Evolutionary conservation across 2,113 vertebrate genomes (phyloP).

Genomic region (Catharus minimus): DNA sequence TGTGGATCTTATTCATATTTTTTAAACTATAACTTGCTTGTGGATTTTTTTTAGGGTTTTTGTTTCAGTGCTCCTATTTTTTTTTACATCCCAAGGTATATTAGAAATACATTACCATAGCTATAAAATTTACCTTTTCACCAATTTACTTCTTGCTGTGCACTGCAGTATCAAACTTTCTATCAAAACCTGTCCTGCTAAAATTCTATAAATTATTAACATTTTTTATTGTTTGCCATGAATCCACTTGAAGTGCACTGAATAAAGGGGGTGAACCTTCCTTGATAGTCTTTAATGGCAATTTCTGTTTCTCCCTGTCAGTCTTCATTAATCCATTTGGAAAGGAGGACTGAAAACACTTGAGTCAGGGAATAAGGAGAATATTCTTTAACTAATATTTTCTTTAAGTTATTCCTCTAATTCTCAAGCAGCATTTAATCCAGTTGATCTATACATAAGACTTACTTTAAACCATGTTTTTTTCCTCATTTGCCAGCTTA

Average conservation of each 20-base stretch:
- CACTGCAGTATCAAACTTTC: background rate
- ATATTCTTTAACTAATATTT: background rate
- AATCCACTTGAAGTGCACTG: background rate
- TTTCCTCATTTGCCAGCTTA: background rate
- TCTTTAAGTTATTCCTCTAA: background rate
- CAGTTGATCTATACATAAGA: background rate
- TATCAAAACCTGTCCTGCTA: background rate
- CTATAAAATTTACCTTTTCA: background rate
- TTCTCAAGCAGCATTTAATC: constrained; percentile 32
- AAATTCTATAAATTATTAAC: background rate
- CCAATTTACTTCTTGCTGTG: background rate
- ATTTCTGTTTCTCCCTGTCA: background rate
- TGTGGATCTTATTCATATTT: background rate
- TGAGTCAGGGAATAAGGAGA: background rate
- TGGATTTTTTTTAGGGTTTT: background rate
- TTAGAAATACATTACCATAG: background rate
- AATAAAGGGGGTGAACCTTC: background rate
- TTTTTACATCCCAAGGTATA: background rate
- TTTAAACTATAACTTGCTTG: background rate
- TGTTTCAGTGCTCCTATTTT: background rate
- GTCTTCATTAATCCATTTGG: background rate
- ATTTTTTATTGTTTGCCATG: background rate
- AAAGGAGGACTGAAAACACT: background rate
- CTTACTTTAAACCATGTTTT: background rate
- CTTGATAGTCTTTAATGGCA: background rate